A percentile compares a stretch with the other conserved stretches of the same genome.
These are phyloP conservation scores for Athene cunicularia DNA, from an alignment of 2,113 vertebrate genomes.

Conservation along the genomic window DNA sequence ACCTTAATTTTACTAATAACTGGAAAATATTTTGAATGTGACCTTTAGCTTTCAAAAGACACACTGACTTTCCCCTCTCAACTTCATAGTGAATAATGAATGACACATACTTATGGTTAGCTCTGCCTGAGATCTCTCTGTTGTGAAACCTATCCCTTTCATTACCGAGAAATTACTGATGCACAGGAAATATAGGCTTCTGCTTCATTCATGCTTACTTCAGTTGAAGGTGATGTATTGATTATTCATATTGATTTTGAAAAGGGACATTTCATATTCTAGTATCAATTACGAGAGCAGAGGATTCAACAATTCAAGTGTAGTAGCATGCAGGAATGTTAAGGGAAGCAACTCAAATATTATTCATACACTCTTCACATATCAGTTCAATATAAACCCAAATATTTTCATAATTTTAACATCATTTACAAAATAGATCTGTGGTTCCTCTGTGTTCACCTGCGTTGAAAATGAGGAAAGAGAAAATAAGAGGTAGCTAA, in stretches of 20 bases:
- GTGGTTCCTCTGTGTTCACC: neutral
- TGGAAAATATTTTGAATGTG: neutral
- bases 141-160: neutral
- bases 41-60: neutral
- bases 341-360: neutral
- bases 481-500: neutral
- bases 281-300: neutral
- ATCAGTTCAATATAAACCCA: neutral
- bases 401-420: neutral
- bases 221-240: neutral
- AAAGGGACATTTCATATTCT: neutral
- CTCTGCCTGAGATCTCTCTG: neutral
- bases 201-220: neutral
- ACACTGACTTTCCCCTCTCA: neutral
- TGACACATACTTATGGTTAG: neutral
- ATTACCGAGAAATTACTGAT: neutral
- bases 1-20: neutral
- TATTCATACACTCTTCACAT: neutral
- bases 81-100: neutral
- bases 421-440: neutral
- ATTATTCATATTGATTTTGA: too few relatives aligned
- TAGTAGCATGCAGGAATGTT: neutral
- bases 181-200: neutral
- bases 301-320: neutral
- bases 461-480: neutral